Evolutionary conservation across 2,113 vertebrate species (phyloP).

Genomic region (Myrmecobius fasciatus): DNA sequence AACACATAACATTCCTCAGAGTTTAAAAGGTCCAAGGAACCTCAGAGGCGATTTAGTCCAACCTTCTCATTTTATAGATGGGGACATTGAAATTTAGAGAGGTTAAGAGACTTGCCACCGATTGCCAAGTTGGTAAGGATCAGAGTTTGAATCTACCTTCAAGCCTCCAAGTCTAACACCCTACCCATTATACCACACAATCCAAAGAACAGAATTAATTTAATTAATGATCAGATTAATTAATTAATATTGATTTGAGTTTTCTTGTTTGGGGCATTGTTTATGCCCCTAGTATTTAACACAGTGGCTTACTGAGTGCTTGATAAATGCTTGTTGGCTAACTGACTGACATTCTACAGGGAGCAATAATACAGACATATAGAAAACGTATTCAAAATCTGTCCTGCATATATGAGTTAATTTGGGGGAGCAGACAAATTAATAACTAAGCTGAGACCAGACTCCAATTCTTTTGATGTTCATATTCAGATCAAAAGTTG

Average conservation of each 20-base stretch:
- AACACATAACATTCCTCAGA: neutral
- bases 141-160: no score
- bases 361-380: neutral
- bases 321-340: neutral
- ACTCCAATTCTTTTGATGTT: neutral
- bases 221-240: neutral
- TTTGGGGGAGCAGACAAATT: neutral
- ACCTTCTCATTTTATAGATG: neutral
- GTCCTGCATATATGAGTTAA: neutral
- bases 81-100: neutral
- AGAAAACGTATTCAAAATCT: neutral
- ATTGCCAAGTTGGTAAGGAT: neutral
- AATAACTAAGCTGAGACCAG: neutral
- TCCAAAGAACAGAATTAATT: neutral
- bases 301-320: neutral
- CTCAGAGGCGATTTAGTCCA: neutral
- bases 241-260: neutral
- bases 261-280: neutral
- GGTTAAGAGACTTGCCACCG: neutral
- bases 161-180: neutral
- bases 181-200: neutral
- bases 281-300: neutral
- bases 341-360: neutral
- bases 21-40: neutral
- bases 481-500: neutral